Evolutionary conservation across 2,888 invertebrate species (phyloP).

Genomic region (Diploptera punctata): DNA sequence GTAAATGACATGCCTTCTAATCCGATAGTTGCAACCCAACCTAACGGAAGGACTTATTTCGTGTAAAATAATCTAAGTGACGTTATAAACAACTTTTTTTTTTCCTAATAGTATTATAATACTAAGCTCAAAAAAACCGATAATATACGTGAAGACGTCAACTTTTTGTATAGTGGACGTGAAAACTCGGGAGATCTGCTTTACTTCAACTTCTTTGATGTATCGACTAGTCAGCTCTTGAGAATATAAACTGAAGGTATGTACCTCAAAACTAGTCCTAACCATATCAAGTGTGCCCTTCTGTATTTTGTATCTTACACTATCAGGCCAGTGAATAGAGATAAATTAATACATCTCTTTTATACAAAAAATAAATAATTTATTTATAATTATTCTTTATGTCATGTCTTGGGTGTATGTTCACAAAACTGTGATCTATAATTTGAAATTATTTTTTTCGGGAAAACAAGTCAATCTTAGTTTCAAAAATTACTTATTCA

Average conservation of each 20-base stretch:
- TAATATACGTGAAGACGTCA: neutral
- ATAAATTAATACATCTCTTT: too few species aligned
- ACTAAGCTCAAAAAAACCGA: neutral
- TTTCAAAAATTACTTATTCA: too few species aligned
- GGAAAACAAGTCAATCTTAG: too few species aligned
- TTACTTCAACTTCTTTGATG: neutral
- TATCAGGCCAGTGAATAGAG: too few species aligned
- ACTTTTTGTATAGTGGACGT: neutral
- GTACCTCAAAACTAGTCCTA: conserved; percentile 6
- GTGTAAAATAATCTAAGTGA: conserved; percentile 31
- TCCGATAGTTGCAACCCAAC: neutral
- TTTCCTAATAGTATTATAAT: neutral
- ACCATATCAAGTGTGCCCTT: neutral
- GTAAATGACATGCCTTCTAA: neutral
- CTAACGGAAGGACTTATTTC: conserved; percentile 40
- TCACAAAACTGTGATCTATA: too few species aligned
- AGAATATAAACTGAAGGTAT: conserved; percentile 11
- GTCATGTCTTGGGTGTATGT: too few species aligned
- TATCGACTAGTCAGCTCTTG: conserved; percentile 19
- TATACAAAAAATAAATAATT: too few species aligned
- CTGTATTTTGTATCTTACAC: too few species aligned
- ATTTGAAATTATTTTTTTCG: too few species aligned
- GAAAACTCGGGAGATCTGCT: neutral
- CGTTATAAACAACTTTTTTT: neutral
- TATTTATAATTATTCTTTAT: too few species aligned